Base-by-base conservation (phyloP, 2,113 vertebrate genomes). In the Psammodynastes pulverulentus region DNA sequence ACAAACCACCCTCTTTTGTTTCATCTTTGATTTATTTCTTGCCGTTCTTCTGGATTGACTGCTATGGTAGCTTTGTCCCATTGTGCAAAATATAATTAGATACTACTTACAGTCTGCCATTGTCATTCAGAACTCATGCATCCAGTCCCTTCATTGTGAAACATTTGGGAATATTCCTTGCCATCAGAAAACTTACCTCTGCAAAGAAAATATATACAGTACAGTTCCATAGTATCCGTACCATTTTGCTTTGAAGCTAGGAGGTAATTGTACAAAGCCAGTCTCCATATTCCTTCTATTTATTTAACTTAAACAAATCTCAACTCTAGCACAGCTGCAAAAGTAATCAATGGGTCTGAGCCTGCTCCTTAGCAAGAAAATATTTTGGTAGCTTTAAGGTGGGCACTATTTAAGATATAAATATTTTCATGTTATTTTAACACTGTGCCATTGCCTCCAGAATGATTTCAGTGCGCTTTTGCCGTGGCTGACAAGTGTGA, bases 331-430 rank as follows among this genome's bases (percentile, higher is more conserved):
- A 93, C 94, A 96, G 95, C 95, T 97, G 94, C 89, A 89, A 93
- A 95, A 96, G 93, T 94, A 94, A 95, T 93, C 91, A 92, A 91
- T 86, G 51, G 93, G 87, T 84, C 94, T 97, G 96, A 95, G 96
- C 95, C 93, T 93, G 95, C 39, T 92, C 53, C 46, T 26, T 56
- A 56, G 95, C 96, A 96, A 94, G 95, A 95, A 95, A 95, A 96
- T 95, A 92, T 96, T 96, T 96, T 97, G 97, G 97, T 97, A 95
- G 95, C 94, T 96, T 90, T 94, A 95, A 96, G 96, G 96, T 93
- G 93, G 94, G 92, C 91, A 93, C 90, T 95, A 93, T 97, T 97
- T 95, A 96, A 94, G 97, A 95, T 96, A 96, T 94, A 97, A 97
- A 97, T 96, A 97, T 97, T 97, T 97, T 97, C 94, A 94, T 95